Percentiles rank a stretch among this genome's conserved stretches.
Evolutionary conservation across 2,888 invertebrate species (phyloP).

Genomic region (Cerceris ruficornis): DNA sequence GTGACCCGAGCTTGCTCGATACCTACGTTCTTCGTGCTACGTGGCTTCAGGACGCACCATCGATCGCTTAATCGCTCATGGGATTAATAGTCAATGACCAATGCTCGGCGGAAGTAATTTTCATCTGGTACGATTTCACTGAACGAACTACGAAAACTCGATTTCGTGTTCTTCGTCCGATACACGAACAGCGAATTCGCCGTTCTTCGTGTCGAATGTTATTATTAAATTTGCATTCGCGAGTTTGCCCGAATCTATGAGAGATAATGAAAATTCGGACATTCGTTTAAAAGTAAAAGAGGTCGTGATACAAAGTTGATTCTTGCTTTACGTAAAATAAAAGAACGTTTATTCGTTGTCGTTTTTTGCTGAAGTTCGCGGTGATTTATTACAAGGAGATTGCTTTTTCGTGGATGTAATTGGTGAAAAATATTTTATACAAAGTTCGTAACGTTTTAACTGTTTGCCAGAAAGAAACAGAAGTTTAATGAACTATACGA

Average conservation of each 20-base stretch:
- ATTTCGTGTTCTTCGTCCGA: too few species aligned
- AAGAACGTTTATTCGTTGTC: background rate
- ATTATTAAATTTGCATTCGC: too few species aligned
- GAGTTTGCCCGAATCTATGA: too few species aligned
- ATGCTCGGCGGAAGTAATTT: constrained; percentile 41
- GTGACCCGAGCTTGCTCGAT: constrained; percentile 55
- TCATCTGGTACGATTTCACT: constrained; percentile 13
- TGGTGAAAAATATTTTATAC: background rate
- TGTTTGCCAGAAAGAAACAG: too few species aligned
- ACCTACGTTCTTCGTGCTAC: constrained; percentile 36
- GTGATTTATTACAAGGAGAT: background rate
- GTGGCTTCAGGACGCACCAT: constrained; percentile 41
- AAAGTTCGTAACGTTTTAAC: too few species aligned
- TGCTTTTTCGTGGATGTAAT: background rate
- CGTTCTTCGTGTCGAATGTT: too few species aligned
- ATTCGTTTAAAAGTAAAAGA: too few species aligned
- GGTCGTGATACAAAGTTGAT: too few species aligned
- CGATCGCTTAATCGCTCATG: constrained; percentile 59
- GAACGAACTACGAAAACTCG: background rate
- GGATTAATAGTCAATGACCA: constrained; percentile 60
- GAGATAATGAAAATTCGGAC: too few species aligned
- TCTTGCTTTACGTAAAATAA: too few species aligned
- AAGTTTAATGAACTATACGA: too few species aligned
- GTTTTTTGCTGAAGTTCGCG: background rate
- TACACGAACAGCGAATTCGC: too few species aligned